A percentile compares a stretch with the other conserved stretches of the same genome.
phyloP scores from a whole-genome alignment of 2,888 invertebrate genomes.

The Seira sanloemensis region DNA sequence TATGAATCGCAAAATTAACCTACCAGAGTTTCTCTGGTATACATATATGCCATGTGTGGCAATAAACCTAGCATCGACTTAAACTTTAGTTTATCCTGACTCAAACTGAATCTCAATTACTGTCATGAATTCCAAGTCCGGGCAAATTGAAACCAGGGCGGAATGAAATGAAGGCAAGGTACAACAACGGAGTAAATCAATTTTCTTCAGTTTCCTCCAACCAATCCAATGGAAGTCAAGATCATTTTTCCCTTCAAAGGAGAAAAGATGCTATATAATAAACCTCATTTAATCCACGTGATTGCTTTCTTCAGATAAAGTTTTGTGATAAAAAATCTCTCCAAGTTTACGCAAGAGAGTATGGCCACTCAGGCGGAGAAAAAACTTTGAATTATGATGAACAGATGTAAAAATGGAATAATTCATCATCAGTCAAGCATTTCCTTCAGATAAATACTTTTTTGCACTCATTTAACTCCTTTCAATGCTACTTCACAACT shows the following conservation, averaged over 20 bases:
- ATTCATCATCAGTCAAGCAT: conserved; percentile 36
- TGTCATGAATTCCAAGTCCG: conserved; percentile 23
- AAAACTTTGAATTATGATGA: conserved; percentile 39
- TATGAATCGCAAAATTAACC: not conserved
- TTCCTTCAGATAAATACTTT: conserved; percentile 11
- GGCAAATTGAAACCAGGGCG: not conserved
- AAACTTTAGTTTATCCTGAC: not conserved
- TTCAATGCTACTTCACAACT: conserved; percentile 5
- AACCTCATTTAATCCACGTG: not conserved
- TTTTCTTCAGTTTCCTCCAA: conserved; percentile 31
- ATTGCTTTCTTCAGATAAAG: not conserved
- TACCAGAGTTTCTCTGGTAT: not conserved
- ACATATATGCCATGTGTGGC: not conserved
- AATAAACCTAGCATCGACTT: not conserved
- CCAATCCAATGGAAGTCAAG: not conserved
- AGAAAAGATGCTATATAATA: not conserved
- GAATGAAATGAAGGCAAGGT: not conserved
- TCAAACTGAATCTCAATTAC: conserved; percentile 39
- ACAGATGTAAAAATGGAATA: conserved; percentile 27
- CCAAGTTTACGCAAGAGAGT: not conserved
- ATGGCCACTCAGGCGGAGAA: not conserved
- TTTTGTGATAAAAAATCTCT: not conserved
- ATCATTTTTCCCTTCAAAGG: not conserved
- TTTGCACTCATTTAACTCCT: conserved; percentile 23
- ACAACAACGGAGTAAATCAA: conserved; percentile 25